These are phyloP conservation scores for Eilema sororculum DNA, from an alignment of 2,888 invertebrate genomes.

Conservation along the genomic window DNA sequence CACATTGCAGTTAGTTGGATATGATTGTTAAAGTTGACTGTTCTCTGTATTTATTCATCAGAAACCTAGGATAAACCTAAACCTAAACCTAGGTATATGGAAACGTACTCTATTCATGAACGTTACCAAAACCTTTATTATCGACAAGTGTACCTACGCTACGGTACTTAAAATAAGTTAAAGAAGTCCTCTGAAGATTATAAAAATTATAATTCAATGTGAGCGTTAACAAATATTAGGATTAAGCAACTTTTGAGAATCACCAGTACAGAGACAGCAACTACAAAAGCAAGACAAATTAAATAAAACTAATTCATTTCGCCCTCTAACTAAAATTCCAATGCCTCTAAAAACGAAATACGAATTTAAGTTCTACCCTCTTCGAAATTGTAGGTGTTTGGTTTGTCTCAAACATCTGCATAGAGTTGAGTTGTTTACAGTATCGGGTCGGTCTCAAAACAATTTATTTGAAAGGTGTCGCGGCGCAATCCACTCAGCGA, in stretches of 20 bases:
- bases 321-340: conserved; percentile 72
- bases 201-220: too few relatives aligned
- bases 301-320: conserved; percentile 68
- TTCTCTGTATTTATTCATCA: conserved; percentile 49
- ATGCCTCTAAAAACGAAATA: conserved; percentile 60
- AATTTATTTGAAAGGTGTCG: conserved; percentile 87
- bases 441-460: conserved; percentile 79
- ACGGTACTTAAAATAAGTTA: too few relatives aligned
- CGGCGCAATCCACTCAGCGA: conserved; percentile 82
- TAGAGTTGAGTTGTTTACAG: conserved; percentile 82
- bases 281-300: conserved; percentile 44
- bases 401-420: conserved; percentile 79
- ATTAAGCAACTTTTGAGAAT: too few relatives aligned
- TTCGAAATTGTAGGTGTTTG: conserved; percentile 76
- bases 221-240: too few relatives aligned
- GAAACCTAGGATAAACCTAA: background rate
- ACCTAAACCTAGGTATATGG: too few relatives aligned
- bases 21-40: conserved; percentile 74
- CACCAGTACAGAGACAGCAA: too few relatives aligned
- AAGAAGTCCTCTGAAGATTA: too few relatives aligned
- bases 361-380: conserved; percentile 70
- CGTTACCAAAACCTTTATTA: background rate
- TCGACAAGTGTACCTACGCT: too few relatives aligned
- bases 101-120: too few relatives aligned
- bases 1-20: conserved; percentile 49